Percentiles rank a stretch among this genome's conserved stretches.
Evolutionary conservation across 2,797 vertebrate genomes (phyloP).

Genomic region (Apodemus agrarius): DNA sequence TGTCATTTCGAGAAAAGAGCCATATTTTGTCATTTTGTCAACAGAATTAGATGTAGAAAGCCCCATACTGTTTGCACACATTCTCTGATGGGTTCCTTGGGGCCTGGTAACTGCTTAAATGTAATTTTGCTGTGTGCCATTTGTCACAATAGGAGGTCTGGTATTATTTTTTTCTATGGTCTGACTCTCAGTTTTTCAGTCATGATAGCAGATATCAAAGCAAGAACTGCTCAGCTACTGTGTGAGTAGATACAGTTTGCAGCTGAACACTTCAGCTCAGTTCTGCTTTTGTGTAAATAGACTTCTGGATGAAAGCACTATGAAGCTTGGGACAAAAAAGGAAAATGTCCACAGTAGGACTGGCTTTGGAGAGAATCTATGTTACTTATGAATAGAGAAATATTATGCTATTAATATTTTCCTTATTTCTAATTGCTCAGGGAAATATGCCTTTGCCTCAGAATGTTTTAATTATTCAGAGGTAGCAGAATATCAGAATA

Average conservation of each 20-base stretch:
- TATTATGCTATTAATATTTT: not conserved
- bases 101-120: slow-evolving; percentile 70
- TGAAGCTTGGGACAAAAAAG: not conserved
- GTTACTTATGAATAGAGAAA: not conserved
- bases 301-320: not conserved
- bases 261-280: not conserved
- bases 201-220: slow-evolving; percentile 12
- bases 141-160: slow-evolving; percentile 65
- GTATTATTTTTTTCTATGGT: slow-evolving; percentile 9
- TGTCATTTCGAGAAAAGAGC: slow-evolving; percentile 61
- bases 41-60: slow-evolving; percentile 66
- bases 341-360: not conserved
- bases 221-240: not conserved
- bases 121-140: slow-evolving; percentile 70
- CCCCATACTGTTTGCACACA: slow-evolving; percentile 54
- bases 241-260: not conserved
- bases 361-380: not conserved
- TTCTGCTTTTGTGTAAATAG: slow-evolving; percentile 7
- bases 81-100: slow-evolving; percentile 67
- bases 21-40: slow-evolving; percentile 71
- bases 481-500: not conserved
- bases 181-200: slow-evolving; percentile 9
- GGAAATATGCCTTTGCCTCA: not conserved
- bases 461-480: not conserved
- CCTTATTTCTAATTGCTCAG: not conserved